Conservation (phyloP, 2,113 vertebrate genomes). For the Vombatus ursinus region DNA sequence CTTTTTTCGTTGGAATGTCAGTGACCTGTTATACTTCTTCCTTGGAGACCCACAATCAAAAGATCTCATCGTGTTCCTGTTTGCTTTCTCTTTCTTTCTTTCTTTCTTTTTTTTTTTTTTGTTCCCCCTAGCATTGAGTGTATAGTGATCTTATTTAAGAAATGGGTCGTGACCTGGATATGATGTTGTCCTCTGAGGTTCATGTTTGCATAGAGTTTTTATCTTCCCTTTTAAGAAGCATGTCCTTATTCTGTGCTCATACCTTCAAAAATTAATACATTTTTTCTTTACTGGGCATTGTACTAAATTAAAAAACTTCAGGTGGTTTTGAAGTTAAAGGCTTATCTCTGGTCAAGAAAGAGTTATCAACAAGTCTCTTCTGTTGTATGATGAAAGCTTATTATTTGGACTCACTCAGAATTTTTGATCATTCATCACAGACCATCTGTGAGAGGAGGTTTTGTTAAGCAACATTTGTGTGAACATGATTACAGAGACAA, state of each 20-base stretch:
- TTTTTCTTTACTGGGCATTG: not conserved
- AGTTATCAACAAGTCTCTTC: not conserved
- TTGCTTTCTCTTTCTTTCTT: too few species aligned
- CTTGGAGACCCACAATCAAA: not conserved
- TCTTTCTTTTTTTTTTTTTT: too few species aligned
- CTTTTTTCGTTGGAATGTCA: not conserved
- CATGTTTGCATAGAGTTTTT: not conserved
- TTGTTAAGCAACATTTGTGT: not conserved
- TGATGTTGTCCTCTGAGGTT: not conserved
- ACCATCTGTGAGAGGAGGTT: conserved; percentile 8
- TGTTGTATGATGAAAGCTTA: not conserved
- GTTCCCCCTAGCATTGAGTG: not conserved
- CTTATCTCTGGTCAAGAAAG: not conserved
- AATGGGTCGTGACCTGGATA: not conserved
- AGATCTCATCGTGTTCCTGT: not conserved
- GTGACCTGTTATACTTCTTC: not conserved
- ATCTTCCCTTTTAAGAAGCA: not conserved
- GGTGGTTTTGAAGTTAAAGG: conserved; percentile 1
- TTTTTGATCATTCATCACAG: not conserved
- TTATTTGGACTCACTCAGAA: not conserved
- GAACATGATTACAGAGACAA: conserved; percentile 28
- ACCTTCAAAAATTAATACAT: not conserved
- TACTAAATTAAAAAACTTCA: not conserved
- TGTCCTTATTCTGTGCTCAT: not conserved
- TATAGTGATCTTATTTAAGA: not conserved